Evolutionary conservation across 2,113 vertebrate species (phyloP), one percentile per base, ranked within the genome.

Genomic region (Raja brachyura): DNA sequence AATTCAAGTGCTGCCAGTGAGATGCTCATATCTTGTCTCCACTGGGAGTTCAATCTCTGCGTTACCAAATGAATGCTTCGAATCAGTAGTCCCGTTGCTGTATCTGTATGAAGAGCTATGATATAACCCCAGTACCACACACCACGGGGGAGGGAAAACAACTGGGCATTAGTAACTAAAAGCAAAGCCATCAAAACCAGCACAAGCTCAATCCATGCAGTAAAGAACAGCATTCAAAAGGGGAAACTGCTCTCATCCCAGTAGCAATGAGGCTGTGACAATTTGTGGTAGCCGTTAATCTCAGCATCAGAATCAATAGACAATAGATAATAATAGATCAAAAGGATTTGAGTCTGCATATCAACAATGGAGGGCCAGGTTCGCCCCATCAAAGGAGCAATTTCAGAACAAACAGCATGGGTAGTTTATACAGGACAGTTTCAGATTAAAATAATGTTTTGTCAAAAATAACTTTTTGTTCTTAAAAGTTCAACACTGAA

Each of bases 51-150:
- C 94, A 99, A 98, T 93, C 98, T 97, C 95, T 99, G 98, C 18
- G 98, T 99, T 94, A 99, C 98, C 93, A 99, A 96, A 95, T 99
- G 98, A 96, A 99, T 98, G 95, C 98, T 98, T 95, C 98, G 98
- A 93, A 99, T 98, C 97, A 99, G 97, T 93, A 99, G 97, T 93
- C 98, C 98, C 48, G 97, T 97, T 93, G 98, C 98, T 92, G 98
- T 98, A 98, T 99, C 98, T 99, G 98, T 98, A 96, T 98, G 95
- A 98, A 98, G 97, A 99, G 97, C 98, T 98, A 98, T 95, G 97
- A 97, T 97, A 97, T 98, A 98, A 98, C 97, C 97, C 97, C 96
- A 95, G 95, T 96, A 97, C 96, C 97, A 97, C 97, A 95, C 94
- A 97, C 96, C 97, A 96, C 95, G 97, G 96, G 90, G 96, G 97